Evolutionary conservation across 2,797 vertebrate species (phyloP).

Genomic region (Adrianichthys oophorus): DNA sequence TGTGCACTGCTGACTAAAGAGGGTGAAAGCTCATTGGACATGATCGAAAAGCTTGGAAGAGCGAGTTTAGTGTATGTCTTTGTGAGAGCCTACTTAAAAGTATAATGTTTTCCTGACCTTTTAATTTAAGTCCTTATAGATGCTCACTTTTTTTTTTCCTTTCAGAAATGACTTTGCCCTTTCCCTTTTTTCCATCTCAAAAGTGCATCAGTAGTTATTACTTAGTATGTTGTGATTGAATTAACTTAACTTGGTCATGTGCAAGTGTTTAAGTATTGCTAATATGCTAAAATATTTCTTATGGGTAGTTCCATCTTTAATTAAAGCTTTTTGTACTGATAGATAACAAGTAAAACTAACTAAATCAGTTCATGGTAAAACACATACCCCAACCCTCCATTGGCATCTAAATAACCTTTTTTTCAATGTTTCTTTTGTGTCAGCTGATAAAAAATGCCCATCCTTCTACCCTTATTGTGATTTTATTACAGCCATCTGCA

Average conservation of each 20-base stretch:
- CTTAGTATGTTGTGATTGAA: not conserved
- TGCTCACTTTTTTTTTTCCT: slow-evolving; percentile 17
- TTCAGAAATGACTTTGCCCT: slow-evolving; percentile 16
- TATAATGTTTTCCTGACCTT: slow-evolving; percentile 59
- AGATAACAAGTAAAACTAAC: not conserved
- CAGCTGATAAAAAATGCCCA: slow-evolving; percentile 23
- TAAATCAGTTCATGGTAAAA: slow-evolving; percentile 1
- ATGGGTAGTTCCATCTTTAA: not conserved
- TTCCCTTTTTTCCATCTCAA: slow-evolving; percentile 18
- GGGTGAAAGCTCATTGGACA: slow-evolving; percentile 62
- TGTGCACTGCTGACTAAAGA: slow-evolving; percentile 61
- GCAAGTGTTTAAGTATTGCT: not conserved
- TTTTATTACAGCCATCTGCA: slow-evolving; percentile 82
- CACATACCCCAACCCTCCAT: slow-evolving; percentile 7
- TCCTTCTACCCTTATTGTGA: slow-evolving; percentile 45
- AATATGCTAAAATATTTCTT: not conserved
- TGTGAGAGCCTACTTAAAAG: slow-evolving; percentile 37
- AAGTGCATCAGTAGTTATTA: not conserved
- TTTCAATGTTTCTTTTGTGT: slow-evolving; percentile 34
- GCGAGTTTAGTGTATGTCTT: slow-evolving; percentile 34
- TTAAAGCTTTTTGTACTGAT: not conserved
- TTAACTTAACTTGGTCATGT: not conserved
- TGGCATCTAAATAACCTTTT: slow-evolving; percentile 25
- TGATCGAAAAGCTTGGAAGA: slow-evolving; percentile 67
- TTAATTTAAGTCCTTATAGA: slow-evolving; percentile 51